Conservation (phyloP, 1,140 invertebrate genomes). For the Lethrus apterus region DNA sequence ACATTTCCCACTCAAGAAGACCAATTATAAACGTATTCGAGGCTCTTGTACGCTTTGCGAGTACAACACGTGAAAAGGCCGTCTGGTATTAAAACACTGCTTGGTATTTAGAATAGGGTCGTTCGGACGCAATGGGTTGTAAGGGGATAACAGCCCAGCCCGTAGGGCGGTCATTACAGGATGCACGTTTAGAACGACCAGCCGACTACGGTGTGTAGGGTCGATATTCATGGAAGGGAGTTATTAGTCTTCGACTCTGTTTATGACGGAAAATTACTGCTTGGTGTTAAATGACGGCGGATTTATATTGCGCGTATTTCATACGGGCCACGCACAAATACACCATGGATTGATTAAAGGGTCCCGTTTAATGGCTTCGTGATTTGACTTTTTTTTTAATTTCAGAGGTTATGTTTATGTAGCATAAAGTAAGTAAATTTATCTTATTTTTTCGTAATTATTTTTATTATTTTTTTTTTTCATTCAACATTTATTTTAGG, state of each 20-base stretch:
- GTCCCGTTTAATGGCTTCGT: neutral
- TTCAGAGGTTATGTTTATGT: too few relatives aligned
- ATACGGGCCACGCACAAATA: neutral
- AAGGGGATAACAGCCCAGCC: neutral
- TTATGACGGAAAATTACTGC: slow-evolving; percentile 11
- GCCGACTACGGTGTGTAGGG: slow-evolving; percentile 3
- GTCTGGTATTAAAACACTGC: slow-evolving; percentile 7
- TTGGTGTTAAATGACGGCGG: slow-evolving; percentile 6
- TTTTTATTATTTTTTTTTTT: too few relatives aligned
- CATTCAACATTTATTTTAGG: too few relatives aligned
- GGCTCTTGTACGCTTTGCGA: neutral
- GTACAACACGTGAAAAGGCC: neutral
- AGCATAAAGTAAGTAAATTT: too few relatives aligned
- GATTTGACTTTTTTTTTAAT: neutral
- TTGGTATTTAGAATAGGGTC: slow-evolving; percentile 10
- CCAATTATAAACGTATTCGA: neutral
- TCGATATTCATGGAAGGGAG: slow-evolving; percentile 6
- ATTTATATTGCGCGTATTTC: slow-evolving; percentile 4
- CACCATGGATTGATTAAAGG: neutral
- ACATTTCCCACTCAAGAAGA: neutral
- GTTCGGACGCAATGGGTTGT: neutral
- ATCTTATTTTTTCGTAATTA: too few relatives aligned
- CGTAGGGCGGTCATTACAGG: neutral
- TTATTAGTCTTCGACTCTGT: slow-evolving; percentile 10
- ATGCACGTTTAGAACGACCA: slow-evolving; percentile 5